A percentile compares a stretch with the other conserved stretches of the same genome.
phyloP scores from a whole-genome alignment of 37 sponge, comb jelly and placozoan species.

The Axinella damicornis region DNA sequence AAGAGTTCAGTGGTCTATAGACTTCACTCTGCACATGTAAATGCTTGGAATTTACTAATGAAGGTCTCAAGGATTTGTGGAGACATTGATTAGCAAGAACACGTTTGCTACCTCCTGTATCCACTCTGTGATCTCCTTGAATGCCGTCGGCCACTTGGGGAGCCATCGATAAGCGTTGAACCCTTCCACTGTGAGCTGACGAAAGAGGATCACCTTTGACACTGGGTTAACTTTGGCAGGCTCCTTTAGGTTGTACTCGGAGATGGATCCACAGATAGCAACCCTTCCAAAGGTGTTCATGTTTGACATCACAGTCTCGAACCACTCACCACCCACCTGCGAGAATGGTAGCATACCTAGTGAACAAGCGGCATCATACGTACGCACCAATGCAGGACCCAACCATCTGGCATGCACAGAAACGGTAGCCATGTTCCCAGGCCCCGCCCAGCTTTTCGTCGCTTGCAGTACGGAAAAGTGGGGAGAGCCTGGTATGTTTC shows the following conservation, averaged over 20 bases:
- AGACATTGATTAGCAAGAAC: too few relatives aligned
- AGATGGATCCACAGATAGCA: constrained; percentile 81
- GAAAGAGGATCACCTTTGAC: constrained; percentile 32
- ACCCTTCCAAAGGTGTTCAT: constrained; percentile 87
- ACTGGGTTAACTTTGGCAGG: not conserved
- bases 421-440: too few relatives aligned
- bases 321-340: constrained; percentile 91
- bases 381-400: not conserved
- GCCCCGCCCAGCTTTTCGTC: too few relatives aligned
- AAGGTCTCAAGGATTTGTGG: too few relatives aligned
- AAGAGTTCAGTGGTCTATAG: too few relatives aligned
- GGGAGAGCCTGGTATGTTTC: too few relatives aligned
- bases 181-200: constrained; percentile 77
- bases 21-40: too few relatives aligned
- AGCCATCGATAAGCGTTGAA: constrained; percentile 52
- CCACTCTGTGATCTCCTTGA: constrained; percentile 63
- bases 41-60: too few relatives aligned
- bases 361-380: not conserved
- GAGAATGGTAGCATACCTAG: not conserved
- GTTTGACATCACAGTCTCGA: constrained; percentile 61
- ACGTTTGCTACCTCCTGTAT: constrained; percentile 60
- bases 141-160: constrained; percentile 57
- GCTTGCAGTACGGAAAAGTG: too few relatives aligned
- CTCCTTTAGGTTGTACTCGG: constrained; percentile 71
- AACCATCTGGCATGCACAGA: too few relatives aligned